These are phyloP conservation scores for Heloderma charlesbogerti DNA, from an alignment of 2,113 vertebrate genomes.

Conservation along the genomic window DNA sequence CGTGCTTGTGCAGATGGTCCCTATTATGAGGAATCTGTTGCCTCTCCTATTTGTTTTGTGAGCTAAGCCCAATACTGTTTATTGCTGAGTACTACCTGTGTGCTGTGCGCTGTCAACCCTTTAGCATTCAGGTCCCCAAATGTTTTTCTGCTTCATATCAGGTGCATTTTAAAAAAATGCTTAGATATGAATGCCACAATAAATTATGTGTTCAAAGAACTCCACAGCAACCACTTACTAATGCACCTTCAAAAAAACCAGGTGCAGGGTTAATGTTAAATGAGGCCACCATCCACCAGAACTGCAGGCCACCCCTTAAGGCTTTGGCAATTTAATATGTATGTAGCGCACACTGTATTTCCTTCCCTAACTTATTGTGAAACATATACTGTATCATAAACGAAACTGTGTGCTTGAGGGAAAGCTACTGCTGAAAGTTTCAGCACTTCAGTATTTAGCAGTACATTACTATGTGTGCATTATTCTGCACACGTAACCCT, in stretches of 20 bases:
- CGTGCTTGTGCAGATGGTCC: not conserved
- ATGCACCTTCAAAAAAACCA: constrained; percentile 51
- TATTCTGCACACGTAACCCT: not conserved
- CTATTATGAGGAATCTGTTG: not conserved
- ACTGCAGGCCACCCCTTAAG: constrained; percentile 43
- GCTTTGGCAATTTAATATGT: constrained; percentile 11
- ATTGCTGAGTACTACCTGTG: not conserved
- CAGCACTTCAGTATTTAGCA: constrained; percentile 36
- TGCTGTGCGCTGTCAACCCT: not conserved
- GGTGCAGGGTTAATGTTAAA: constrained; percentile 28
- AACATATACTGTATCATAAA: constrained; percentile 28
- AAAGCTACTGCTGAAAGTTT: not conserved
- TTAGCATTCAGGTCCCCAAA: not conserved
- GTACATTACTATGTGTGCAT: not conserved
- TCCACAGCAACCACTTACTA: constrained; percentile 23
- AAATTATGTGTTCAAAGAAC: constrained; percentile 38
- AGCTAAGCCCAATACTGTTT: accelerated
- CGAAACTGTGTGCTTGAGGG: constrained; percentile 32
- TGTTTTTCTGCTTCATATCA: not conserved
- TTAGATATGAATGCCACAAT: constrained; percentile 48
- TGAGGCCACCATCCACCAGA: constrained; percentile 21
- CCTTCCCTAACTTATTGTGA: constrained; percentile 6
- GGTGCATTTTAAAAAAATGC: constrained; percentile 23
- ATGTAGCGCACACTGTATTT: not conserved
- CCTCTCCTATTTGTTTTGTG: not conserved